Conservation (phyloP, 1,140 invertebrate species). For the Drosophila ambigua region DNA sequence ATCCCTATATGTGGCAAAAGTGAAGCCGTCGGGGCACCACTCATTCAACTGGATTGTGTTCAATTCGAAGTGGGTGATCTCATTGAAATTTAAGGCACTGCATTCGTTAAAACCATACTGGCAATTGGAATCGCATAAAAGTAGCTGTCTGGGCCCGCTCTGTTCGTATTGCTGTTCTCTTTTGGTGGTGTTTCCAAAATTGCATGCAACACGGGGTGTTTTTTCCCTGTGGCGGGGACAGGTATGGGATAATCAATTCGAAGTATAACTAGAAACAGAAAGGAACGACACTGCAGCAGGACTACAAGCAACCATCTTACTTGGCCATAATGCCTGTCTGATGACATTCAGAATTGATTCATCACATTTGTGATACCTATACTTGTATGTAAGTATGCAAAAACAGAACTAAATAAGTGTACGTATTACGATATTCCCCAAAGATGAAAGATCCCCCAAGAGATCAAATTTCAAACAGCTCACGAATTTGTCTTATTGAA, state of each 20-base stretch:
- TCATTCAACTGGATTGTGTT: too few relatives aligned
- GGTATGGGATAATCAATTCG: conserved; percentile 78
- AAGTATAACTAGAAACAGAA: conserved; percentile 46
- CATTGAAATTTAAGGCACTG: conserved; percentile 8
- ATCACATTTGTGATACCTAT: conserved; percentile 10
- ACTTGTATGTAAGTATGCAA: background rate
- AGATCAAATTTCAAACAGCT: background rate
- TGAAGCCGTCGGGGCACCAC: too few relatives aligned
- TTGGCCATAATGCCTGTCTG: conserved; percentile 16
- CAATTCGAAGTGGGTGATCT: conserved; percentile 20
- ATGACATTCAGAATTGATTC: conserved; percentile 9
- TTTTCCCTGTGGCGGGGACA: conserved; percentile 59
- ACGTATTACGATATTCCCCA: too few relatives aligned
- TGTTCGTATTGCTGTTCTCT: conserved; percentile 35
- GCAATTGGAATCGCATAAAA: too few relatives aligned
- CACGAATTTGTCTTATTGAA: background rate
- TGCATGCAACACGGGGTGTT: conserved; percentile 70
- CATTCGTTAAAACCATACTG: background rate
- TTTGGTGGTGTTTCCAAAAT: conserved; percentile 75
- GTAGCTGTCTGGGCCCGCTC: conserved; percentile 37
- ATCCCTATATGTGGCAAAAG: too few relatives aligned
- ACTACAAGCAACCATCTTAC: background rate
- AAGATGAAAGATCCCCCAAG: too few relatives aligned
- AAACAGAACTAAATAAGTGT: too few relatives aligned
- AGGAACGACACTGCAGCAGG: conserved; percentile 9